A percentile compares a stretch with the other conserved stretches of the same genome.
Evolutionary conservation across 2,888 invertebrate genomes (phyloP).

Genomic region (Uropetala carovei): DNA sequence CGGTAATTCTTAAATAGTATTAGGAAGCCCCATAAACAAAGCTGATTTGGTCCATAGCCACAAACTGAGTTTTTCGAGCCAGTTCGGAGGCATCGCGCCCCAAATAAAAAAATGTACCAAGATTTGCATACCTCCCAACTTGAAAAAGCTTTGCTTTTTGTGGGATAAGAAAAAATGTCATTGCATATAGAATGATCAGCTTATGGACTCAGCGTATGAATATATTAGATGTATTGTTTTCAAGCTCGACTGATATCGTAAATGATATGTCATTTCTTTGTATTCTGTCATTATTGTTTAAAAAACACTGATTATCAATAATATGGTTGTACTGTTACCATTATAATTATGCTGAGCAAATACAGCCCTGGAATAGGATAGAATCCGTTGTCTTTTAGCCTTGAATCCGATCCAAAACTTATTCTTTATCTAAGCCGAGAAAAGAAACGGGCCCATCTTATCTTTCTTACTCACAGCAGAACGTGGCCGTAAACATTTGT

Average conservation of each 20-base stretch:
- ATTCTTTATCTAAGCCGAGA: too few species aligned
- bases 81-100: background rate
- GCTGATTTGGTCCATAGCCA: constrained; percentile 30
- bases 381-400: too few species aligned
- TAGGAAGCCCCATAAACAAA: constrained; percentile 38
- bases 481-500: too few species aligned
- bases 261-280: background rate
- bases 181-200: background rate
- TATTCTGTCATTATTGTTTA: background rate
- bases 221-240: background rate
- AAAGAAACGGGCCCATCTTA: too few species aligned
- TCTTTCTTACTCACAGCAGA: too few species aligned
- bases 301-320: background rate
- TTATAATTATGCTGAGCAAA: too few species aligned
- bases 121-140: background rate
- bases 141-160: background rate
- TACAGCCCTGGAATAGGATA: too few species aligned
- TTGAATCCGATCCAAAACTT: too few species aligned
- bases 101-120: background rate
- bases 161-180: background rate
- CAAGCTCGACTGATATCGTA: background rate
- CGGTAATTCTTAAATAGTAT: constrained; percentile 39
- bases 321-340: too few species aligned
- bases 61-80: constrained; percentile 1
- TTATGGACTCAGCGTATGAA: background rate